Evolutionary conservation across 2,113 vertebrate species (phyloP), one percentile per base, ranked within the genome.

Genomic region (Anguilla japonica): DNA sequence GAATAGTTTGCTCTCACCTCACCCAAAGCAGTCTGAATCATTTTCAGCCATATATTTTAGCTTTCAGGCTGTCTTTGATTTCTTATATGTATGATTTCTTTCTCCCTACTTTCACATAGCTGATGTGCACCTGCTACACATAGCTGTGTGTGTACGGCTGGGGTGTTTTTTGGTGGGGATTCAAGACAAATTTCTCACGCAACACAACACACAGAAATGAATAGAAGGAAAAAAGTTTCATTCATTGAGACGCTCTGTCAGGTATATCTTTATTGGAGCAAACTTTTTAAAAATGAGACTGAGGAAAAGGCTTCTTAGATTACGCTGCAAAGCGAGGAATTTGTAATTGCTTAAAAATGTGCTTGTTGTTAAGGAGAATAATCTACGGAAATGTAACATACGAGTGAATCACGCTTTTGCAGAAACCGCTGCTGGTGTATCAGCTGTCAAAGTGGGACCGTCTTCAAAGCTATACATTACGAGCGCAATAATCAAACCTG

Each of bases 61-160:
- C 92, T 95, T 90, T 92, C 87, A 53, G 91, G 93, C 92, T 87
- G 95, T 95, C 95, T 96, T 96, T 96, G 95, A 96, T 96, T 95
- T 96, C 95, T 95, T 95, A 95, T 96, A 95, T 96, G 94, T 94
- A 93, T 95, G 94, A 95, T 95, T 95, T n/a, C 94, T 94, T 91
- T 94, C 92, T 92, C 87, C 63, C 78, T 81, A 81, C 91, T 83
- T 89, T 86, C 87, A 92, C 90, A 91, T 87, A 93, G 87, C 79
- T 89, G 85, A 87, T 84, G 89, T 60, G 90, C 91, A 90, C 91
- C 93, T 94, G 91, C 90, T 91, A 91, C 91, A 92, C 85, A 57
- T 92, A 90, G 86, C 89, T 83, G 89, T 88, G 86, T 40, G 78
- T 67, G 86, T 89, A 86, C 93, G 86, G 90, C 88, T 90, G 93